phyloP scores from a whole-genome alignment of 23 tunicate species.

The Phallusia fumigata region DNA sequence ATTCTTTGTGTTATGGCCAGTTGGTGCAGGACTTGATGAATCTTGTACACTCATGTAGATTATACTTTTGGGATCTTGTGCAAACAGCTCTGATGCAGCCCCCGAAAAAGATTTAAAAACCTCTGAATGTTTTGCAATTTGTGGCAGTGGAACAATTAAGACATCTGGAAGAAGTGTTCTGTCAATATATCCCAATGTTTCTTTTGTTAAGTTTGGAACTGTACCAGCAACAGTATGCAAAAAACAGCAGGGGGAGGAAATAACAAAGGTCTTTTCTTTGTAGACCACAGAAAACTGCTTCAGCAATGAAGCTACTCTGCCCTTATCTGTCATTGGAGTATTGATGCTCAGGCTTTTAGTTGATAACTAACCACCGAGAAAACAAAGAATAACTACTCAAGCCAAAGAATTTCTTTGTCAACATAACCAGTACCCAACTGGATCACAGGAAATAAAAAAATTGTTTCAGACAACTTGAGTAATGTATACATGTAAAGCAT shows the following conservation, averaged over 20 bases:
- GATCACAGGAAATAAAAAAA: no score
- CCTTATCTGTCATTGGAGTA: neutral
- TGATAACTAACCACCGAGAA: no score
- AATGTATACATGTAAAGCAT: no score
- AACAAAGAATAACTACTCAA: no score
- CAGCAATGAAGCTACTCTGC: neutral
- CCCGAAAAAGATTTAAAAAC: slow-evolving; percentile 31
- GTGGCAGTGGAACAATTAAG: slow-evolving; percentile 39
- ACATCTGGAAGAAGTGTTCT: slow-evolving; percentile 27
- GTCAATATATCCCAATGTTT: slow-evolving; percentile 61
- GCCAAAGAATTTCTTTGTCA: no score
- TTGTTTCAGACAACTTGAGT: no score
- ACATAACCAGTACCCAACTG: no score
- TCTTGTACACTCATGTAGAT: slow-evolving; percentile 41
- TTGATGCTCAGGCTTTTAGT: no score
- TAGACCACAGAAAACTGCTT: neutral
- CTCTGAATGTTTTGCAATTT: slow-evolving; percentile 39
- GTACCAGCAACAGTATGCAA: slow-evolving; percentile 67
- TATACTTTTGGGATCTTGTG: slow-evolving; percentile 17
- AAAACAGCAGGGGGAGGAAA: slow-evolving; percentile 36
- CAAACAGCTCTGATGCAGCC: slow-evolving; percentile 43
- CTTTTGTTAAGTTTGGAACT: slow-evolving; percentile 70
- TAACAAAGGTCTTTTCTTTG: neutral
- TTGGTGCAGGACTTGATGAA: neutral
- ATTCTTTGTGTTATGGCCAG: slow-evolving; percentile 58